Percentiles rank a stretch among this genome's conserved stretches.
These are phyloP conservation scores for Wasmannia auropunctata DNA, from an alignment of 1,140 invertebrate genomes.

Conservation along the genomic window DNA sequence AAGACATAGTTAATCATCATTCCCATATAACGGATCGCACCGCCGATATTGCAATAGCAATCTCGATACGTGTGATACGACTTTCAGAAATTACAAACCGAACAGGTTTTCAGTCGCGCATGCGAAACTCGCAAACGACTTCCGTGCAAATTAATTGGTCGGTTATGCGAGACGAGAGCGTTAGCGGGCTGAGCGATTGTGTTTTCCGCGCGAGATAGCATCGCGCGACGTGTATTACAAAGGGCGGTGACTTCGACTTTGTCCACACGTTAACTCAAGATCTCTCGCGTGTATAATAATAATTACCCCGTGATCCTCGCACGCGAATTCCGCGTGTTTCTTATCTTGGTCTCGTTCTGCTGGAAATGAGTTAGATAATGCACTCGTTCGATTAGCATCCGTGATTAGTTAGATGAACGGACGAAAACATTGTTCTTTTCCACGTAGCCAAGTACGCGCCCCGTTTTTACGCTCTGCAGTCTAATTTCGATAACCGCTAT, in stretches of 20 bases:
- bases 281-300: background rate
- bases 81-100: background rate
- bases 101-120: slow-evolving; percentile 8
- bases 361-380: background rate
- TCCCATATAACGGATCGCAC: background rate
- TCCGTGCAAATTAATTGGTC: slow-evolving; percentile 22
- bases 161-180: background rate
- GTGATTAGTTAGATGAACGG: background rate
- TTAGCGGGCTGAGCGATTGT: background rate
- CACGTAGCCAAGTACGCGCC: background rate
- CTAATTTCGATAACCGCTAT: background rate
- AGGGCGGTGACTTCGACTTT: slow-evolving; percentile 1
- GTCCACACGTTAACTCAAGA: slow-evolving; percentile 15
- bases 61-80: background rate
- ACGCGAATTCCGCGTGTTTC: slow-evolving; percentile 33
- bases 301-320: background rate
- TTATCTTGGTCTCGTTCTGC: slow-evolving; percentile 17
- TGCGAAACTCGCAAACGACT: background rate
- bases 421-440: slow-evolving; percentile 11
- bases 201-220: slow-evolving; percentile 6
- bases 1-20: background rate
- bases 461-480: background rate
- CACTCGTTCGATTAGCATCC: slow-evolving; percentile 18
- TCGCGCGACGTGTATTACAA: background rate
- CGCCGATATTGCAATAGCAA: background rate